Percentiles rank a stretch among this genome's conserved stretches.
These are phyloP conservation scores for Cololabis saira DNA, from an alignment of 2,113 vertebrate genomes.

Conservation along the genomic window DNA sequence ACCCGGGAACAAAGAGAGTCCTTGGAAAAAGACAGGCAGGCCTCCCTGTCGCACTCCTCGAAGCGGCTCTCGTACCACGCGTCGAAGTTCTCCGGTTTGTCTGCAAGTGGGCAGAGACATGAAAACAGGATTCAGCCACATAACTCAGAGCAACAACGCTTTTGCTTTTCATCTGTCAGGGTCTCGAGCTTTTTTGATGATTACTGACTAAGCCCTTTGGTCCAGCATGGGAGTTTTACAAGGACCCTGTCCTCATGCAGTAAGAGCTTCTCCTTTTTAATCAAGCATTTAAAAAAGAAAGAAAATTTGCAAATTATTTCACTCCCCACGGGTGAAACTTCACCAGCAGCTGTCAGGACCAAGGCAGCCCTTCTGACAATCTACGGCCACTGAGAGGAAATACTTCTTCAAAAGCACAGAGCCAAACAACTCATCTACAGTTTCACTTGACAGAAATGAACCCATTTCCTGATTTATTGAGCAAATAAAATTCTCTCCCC, in stretches of 20 bases:
- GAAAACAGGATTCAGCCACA: neutral
- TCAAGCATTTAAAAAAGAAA: no score
- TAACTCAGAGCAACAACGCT: no score
- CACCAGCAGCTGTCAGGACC: neutral
- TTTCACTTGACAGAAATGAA: constrained; percentile 69
- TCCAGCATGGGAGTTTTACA: no score
- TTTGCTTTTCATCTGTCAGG: neutral
- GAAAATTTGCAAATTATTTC: no score
- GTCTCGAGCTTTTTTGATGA: neutral
- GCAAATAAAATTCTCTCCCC: constrained; percentile 66
- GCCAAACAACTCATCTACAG: constrained; percentile 56
- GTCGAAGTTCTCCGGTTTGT: constrained; percentile 97
- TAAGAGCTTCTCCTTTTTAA: no score
- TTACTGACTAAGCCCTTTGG: no score
- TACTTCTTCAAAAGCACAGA: constrained; percentile 32
- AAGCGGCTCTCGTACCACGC: constrained; percentile 98
- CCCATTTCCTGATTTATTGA: constrained; percentile 62
- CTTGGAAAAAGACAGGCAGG: constrained; percentile 98
- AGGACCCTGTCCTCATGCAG: no score
- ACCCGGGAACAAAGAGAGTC: constrained; percentile 94
- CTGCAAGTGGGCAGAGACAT: constrained; percentile 73
- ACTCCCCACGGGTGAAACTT: neutral
- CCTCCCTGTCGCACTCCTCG: constrained; percentile 97
- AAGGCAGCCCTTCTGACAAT: constrained; percentile 26
- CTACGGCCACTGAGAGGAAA: constrained; percentile 20